Evolutionary conservation across 2,888 invertebrate species (phyloP).

Genomic region (Dolomedes plantarius): DNA sequence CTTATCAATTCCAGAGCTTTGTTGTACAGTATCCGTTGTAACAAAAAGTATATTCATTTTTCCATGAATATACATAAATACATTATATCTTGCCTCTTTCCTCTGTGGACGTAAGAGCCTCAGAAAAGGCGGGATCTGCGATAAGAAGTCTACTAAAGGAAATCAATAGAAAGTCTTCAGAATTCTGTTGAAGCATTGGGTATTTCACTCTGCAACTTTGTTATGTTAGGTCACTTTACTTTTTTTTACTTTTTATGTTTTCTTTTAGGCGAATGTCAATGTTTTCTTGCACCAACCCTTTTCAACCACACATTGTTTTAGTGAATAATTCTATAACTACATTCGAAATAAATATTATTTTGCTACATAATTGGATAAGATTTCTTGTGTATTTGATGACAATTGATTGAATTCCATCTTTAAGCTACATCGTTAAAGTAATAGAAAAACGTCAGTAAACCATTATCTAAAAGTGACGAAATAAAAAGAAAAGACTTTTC

Average conservation of each 20-base stretch:
- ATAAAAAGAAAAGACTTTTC: background rate
- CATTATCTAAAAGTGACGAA: background rate
- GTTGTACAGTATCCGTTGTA: too few species aligned
- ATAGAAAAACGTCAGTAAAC: background rate
- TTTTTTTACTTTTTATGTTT: background rate
- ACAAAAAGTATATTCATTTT: too few species aligned
- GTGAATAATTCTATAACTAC: background rate
- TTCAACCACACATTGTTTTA: background rate
- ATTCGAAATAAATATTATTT: background rate
- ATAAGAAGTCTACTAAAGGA: slow-evolving; percentile 4
- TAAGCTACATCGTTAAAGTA: background rate
- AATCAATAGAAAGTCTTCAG: background rate
- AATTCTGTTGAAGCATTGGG: slow-evolving; percentile 5
- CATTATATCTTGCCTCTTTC: background rate
- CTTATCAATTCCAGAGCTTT: too few species aligned
- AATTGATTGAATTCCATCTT: background rate
- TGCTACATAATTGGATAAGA: slow-evolving; percentile 1
- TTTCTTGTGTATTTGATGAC: background rate
- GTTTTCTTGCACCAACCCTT: background rate
- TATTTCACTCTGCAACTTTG: background rate
- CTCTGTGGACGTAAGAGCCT: background rate
- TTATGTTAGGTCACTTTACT: background rate
- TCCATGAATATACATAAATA: background rate
- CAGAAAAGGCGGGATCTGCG: background rate
- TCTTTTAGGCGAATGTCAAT: background rate